A percentile compares a stretch with the other conserved stretches of the same genome.
These are phyloP conservation scores for Nasonia vitripennis DNA, from an alignment of 1,140 invertebrate species.

Conservation along the genomic window DNA sequence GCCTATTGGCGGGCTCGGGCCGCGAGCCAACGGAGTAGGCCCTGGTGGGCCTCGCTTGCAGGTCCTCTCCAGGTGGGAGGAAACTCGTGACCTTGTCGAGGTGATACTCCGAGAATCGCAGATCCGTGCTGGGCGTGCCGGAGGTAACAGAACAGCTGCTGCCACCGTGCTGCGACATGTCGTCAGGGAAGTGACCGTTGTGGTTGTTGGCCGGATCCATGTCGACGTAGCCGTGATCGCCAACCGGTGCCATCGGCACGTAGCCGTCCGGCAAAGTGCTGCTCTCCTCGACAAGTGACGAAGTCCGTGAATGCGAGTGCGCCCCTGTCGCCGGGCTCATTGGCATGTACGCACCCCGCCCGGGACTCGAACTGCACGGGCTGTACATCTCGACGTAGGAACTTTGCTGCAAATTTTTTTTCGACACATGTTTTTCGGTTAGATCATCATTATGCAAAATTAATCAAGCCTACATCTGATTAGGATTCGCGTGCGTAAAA, in stretches of 20 bases:
- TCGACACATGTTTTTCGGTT: not conserved
- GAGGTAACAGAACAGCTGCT: constrained; percentile 84
- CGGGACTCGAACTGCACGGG: constrained; percentile 73
- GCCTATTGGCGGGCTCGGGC: constrained; percentile 76
- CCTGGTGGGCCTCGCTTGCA: constrained; percentile 80
- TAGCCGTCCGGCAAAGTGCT: constrained; percentile 75
- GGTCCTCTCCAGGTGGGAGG: constrained; percentile 78
- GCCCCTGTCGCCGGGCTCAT: constrained; percentile 75
- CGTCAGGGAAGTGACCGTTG: constrained; percentile 71
- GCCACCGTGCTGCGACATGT: constrained; percentile 76
- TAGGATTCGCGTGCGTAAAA: too few relatives aligned
- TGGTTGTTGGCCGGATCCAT: constrained; percentile 77
- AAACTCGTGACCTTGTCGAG: constrained; percentile 82
- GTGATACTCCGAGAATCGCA: constrained; percentile 79
- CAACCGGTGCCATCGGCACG: constrained; percentile 79
- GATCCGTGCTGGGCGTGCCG: constrained; percentile 81
- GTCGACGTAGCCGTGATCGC: constrained; percentile 79
- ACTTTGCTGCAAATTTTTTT: constrained; percentile 63
- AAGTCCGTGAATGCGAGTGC: constrained; percentile 67
- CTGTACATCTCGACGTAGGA: constrained; percentile 79
- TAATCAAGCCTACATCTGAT: too few relatives aligned
- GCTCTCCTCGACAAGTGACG: constrained; percentile 66
- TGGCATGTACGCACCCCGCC: constrained; percentile 74
- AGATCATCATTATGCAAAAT: too few relatives aligned
- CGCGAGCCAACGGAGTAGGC: constrained; percentile 92